Evolutionary conservation across 2,797 vertebrate species (phyloP).

Genomic region (Dallia pectoralis): DNA sequence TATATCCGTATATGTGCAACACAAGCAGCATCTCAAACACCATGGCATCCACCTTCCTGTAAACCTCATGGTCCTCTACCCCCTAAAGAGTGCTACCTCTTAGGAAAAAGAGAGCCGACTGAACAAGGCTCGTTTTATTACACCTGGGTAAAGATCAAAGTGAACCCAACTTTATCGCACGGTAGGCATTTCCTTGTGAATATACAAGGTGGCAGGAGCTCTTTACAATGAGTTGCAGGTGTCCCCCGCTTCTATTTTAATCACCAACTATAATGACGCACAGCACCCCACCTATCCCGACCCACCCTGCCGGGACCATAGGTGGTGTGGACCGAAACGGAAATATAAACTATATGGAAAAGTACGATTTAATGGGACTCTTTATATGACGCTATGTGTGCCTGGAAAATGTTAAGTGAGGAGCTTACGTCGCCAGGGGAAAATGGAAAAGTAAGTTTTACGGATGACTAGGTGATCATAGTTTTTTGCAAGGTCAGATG

Average conservation of each 20-base stretch:
- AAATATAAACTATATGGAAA: constrained; percentile 50
- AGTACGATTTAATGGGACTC: constrained; percentile 17
- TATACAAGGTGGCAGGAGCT: constrained; percentile 39
- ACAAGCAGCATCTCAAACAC: not conserved
- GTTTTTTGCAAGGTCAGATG: not conserved
- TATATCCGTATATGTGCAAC: not conserved
- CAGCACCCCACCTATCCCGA: too few relatives aligned
- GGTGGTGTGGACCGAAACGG: constrained; percentile 31
- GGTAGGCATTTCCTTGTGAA: constrained; percentile 40
- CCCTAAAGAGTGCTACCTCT: not conserved
- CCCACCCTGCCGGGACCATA: constrained; percentile 41
- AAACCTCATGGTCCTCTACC: not conserved
- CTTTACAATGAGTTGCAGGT: constrained; percentile 71
- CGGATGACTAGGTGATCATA: not conserved
- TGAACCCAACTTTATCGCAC: constrained; percentile 38
- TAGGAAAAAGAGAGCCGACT: constrained; percentile 53
- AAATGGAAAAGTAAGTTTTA: not conserved
- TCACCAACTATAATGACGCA: constrained; percentile 61
- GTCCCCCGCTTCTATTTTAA: constrained; percentile 50
- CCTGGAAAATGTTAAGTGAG: constrained; percentile 2
- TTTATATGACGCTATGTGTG: constrained; percentile 8
- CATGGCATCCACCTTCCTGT: not conserved
- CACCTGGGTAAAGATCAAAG: constrained; percentile 63
- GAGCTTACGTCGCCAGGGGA: not conserved
- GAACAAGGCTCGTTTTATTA: constrained; percentile 52